A percentile compares a stretch with the other conserved stretches of the same genome.
phyloP scores from a whole-genome alignment of 92 coral and sea anemone genomes.

The Anthopleura xanthogrammica region DNA sequence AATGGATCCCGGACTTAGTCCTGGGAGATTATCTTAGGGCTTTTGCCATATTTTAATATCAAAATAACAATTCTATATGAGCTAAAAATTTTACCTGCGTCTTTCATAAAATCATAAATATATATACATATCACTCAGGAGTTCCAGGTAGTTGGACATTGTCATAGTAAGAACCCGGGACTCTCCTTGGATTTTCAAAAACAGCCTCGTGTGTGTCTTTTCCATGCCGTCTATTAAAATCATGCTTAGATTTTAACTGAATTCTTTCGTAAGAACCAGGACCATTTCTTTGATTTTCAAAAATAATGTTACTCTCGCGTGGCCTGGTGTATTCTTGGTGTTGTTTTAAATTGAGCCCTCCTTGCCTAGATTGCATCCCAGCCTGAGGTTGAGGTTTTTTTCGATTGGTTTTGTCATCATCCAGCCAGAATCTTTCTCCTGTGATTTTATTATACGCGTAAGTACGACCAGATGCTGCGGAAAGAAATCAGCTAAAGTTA shows the following conservation, averaged over 20 bases:
- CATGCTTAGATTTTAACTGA: neutral
- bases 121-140: slow-evolving; percentile 20
- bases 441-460: slow-evolving; percentile 56
- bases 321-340: neutral
- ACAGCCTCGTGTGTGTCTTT: slow-evolving; percentile 4
- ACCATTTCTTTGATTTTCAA: neutral
- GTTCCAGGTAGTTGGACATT: slow-evolving; percentile 49
- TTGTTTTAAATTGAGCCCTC: neutral
- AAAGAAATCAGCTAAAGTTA: neutral
- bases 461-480: slow-evolving; percentile 43
- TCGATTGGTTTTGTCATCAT: slow-evolving; percentile 37
- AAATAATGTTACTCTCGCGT: slow-evolving; percentile 12
- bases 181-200: neutral
- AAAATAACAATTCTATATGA: too few relatives aligned
- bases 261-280: neutral
- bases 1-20: too few relatives aligned
- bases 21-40: too few relatives aligned
- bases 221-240: neutral
- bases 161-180: slow-evolving; percentile 15
- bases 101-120: too few relatives aligned
- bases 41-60: too few relatives aligned
- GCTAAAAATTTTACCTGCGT: too few relatives aligned
- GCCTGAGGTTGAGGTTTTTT: neutral
- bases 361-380: neutral
- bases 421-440: slow-evolving; percentile 57